A percentile compares a stretch with the other conserved stretches of the same genome.
These are phyloP conservation scores for Diogma glabrata DNA, from an alignment of 2,888 invertebrate species.

Conservation along the genomic window DNA sequence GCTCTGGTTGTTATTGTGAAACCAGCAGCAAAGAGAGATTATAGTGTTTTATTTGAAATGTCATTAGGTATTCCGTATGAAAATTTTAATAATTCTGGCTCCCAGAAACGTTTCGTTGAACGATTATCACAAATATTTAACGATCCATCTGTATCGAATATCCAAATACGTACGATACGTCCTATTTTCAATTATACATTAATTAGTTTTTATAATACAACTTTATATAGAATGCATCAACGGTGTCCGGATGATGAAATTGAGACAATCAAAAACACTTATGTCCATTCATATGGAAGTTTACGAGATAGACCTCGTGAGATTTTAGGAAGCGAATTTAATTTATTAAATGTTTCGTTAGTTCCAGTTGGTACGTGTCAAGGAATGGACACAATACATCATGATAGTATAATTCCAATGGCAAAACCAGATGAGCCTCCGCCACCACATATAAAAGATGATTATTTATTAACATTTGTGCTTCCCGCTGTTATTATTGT, in stretches of 20 bases:
- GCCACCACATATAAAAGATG: conserved; percentile 41
- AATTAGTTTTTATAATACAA: conserved; percentile 71
- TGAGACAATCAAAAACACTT: conserved; percentile 53
- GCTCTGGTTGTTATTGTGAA: conserved; percentile 65
- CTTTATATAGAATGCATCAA: conserved; percentile 33
- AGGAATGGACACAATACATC: conserved; percentile 24
- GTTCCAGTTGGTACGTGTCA: conserved; percentile 42
- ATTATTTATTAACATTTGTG: conserved; percentile 70
- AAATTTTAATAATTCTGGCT: conserved; percentile 56
- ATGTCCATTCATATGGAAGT: conserved; percentile 54
- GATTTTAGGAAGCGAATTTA: conserved; percentile 51
- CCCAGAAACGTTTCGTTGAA: conserved; percentile 71
- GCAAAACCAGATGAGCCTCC: conserved; percentile 17
- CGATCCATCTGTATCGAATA: conserved; percentile 58
- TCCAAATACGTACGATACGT: conserved; percentile 58
- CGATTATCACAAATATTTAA: conserved; percentile 66
- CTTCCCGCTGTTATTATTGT: conserved; percentile 82
- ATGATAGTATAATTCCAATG: conserved; percentile 1
- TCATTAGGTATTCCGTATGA: conserved; percentile 59
- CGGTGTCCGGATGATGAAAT: conserved; percentile 71
- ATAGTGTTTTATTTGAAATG: conserved; percentile 71
- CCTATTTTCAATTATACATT: conserved; percentile 40
- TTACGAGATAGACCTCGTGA: conserved; percentile 41
- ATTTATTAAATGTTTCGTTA: conserved; percentile 42
- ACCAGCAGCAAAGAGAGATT: conserved; percentile 48